Percentiles rank a stretch among this genome's conserved stretches.
Conservation (phyloP, 2,113 vertebrate species). For the Mandrillus leucophaeus region DNA sequence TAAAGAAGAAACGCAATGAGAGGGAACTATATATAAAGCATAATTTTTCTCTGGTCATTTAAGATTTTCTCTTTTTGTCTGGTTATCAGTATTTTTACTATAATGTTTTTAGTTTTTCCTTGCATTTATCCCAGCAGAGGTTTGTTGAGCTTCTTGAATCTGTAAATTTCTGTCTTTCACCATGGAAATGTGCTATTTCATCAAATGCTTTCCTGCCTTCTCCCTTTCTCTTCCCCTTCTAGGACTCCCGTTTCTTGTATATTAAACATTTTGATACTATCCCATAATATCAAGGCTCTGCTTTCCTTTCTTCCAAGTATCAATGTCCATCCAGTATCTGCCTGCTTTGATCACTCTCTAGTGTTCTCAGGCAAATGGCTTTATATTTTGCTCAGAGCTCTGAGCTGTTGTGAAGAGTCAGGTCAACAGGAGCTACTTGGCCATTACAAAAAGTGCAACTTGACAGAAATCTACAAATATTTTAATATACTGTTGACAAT, state of each 20-base stretch:
- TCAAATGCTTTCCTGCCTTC: background rate
- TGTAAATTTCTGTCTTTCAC: background rate
- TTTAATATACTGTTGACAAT: background rate
- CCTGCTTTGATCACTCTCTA: background rate
- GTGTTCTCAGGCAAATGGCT: background rate
- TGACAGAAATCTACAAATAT: background rate
- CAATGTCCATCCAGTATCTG: background rate
- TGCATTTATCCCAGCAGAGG: background rate
- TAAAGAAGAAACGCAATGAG: background rate
- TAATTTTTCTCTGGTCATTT: background rate
- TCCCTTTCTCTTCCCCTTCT: background rate
- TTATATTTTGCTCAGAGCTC: background rate
- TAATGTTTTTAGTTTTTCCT: background rate
- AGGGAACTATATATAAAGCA: background rate
- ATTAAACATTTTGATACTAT: background rate
- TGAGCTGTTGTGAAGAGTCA: background rate
- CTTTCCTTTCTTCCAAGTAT: background rate
- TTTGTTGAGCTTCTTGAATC: background rate
- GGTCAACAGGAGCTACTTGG: background rate
- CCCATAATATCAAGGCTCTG: background rate
- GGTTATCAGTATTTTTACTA: background rate
- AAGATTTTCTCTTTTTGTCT: background rate
- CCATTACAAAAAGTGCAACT: background rate
- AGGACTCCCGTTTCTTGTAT: background rate
- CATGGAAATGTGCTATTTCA: background rate